Evolutionary conservation across 2,888 invertebrate species (phyloP).

Genomic region (Cryptophagus acutangulus): DNA sequence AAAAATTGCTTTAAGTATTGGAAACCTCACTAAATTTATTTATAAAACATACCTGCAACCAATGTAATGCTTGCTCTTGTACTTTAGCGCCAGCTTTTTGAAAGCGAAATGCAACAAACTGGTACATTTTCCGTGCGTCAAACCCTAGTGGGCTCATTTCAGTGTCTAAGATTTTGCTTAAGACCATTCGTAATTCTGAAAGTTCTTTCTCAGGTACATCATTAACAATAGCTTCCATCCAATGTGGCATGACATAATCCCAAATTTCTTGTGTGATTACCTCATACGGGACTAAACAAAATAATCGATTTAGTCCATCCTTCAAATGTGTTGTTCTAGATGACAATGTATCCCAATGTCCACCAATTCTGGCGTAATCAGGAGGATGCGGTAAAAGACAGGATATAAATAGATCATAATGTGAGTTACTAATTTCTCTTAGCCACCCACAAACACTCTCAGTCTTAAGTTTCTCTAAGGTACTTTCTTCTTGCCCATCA

Average conservation of each 20-base stretch:
- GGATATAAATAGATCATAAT: conserved; percentile 85
- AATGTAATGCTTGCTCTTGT: conserved; percentile 82
- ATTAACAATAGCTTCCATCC: conserved; percentile 96
- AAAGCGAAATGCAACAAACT: conserved; percentile 85
- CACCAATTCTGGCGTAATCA: conserved; percentile 91
- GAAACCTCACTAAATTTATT: conserved; percentile 4
- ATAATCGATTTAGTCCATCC: conserved; percentile 89
- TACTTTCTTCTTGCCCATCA: conserved; percentile 83
- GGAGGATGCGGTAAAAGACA: conserved; percentile 95
- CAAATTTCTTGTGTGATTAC: conserved; percentile 94
- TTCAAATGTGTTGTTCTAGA: conserved; percentile 86
- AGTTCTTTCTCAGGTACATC: conserved; percentile 88
- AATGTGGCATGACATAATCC: conserved; percentile 98
- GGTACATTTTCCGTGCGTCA: conserved; percentile 90
- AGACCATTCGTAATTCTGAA: conserved; percentile 73
- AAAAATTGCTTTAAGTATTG: conserved; percentile 22
- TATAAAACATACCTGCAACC: conserved; percentile 64
- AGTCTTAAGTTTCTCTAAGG: conserved; percentile 85
- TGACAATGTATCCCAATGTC: conserved; percentile 90
- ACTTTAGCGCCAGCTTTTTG: conserved; percentile 73
- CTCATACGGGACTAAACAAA: conserved; percentile 96
- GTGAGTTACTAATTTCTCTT: conserved; percentile 71
- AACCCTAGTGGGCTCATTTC: conserved; percentile 94
- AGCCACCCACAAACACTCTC: conserved; percentile 94
- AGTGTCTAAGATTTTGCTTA: conserved; percentile 92